Conservation (phyloP, 2,888 invertebrate species). For the Drosophila sordidula region DNA sequence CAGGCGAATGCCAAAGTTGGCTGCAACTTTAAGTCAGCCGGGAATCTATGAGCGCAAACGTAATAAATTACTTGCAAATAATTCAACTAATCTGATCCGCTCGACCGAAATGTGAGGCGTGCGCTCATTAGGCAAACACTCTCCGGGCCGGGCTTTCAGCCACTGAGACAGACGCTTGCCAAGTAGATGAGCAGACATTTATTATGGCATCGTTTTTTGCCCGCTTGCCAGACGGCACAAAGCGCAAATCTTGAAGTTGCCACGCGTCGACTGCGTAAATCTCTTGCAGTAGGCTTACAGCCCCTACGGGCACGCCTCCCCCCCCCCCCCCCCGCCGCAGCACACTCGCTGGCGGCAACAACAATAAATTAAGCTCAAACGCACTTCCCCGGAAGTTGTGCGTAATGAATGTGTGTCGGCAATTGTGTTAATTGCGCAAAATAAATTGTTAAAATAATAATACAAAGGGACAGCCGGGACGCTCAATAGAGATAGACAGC, state of each 20-base stretch:
- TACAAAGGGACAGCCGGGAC: constrained; percentile 26
- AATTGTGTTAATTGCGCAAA: constrained; percentile 80
- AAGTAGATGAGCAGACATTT: constrained; percentile 71
- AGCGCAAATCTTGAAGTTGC: constrained; percentile 64
- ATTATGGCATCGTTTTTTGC: constrained; percentile 71
- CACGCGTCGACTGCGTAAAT: constrained; percentile 75
- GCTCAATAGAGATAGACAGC: constrained; percentile 16
- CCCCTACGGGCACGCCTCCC: constrained; percentile 7
- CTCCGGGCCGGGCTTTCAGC: constrained; percentile 8
- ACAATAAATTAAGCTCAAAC: constrained; percentile 80
- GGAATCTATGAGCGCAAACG: constrained; percentile 63
- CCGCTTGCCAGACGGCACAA: constrained; percentile 21
- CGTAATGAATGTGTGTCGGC: constrained; percentile 77
- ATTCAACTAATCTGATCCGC: constrained; percentile 75
- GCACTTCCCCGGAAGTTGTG: constrained; percentile 64
- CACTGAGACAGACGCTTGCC: constrained; percentile 1
- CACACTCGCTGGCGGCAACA: constrained; percentile 23
- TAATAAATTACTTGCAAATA: constrained; percentile 82
- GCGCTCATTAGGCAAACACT: constrained; percentile 67
- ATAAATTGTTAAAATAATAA: constrained; percentile 81
- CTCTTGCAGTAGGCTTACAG: constrained; percentile 62
- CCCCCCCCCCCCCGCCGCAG: neutral
- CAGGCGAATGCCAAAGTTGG: constrained; percentile 27
- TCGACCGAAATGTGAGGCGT: constrained; percentile 68
- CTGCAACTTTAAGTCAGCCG: constrained; percentile 41